These are phyloP conservation scores for Graptemys geographica DNA, from an alignment of 2,797 vertebrate species.

Conservation along the genomic window DNA sequence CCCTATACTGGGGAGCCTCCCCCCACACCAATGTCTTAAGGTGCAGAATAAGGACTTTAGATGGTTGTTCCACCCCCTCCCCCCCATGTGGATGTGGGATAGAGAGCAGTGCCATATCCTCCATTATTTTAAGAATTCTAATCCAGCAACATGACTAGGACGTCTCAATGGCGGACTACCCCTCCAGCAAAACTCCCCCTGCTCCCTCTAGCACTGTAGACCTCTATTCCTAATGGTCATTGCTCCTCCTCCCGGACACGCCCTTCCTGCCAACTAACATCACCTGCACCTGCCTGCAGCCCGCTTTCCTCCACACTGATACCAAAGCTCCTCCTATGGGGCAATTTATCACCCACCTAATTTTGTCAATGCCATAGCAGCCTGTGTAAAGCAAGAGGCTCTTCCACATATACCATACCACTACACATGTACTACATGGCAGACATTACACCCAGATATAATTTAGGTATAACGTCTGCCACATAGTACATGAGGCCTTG, in stretches of 20 bases:
- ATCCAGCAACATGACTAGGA: neutral
- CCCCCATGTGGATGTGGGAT: neutral
- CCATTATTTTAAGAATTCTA: neutral
- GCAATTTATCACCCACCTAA: neutral
- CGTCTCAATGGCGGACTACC: neutral
- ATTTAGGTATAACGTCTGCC: neutral
- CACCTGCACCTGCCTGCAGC: neutral
- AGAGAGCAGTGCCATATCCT: neutral
- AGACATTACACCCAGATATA: neutral
- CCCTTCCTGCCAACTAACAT: neutral
- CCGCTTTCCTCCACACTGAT: neutral
- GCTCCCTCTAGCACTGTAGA: neutral
- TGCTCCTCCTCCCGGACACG: neutral
- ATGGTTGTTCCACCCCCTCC: neutral
- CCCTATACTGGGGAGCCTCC: neutral
- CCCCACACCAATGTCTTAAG: accelerated
- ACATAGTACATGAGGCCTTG: neutral
- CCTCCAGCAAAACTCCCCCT: neutral
- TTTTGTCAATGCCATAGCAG: neutral
- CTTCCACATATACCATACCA: neutral
- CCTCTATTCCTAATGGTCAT: neutral
- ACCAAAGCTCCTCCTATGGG: neutral
- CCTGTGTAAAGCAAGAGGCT: neutral
- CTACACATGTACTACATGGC: neutral
- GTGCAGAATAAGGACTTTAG: neutral